Conservation (phyloP, 2,888 invertebrate genomes). For the Lithophane leautieri region DNA sequence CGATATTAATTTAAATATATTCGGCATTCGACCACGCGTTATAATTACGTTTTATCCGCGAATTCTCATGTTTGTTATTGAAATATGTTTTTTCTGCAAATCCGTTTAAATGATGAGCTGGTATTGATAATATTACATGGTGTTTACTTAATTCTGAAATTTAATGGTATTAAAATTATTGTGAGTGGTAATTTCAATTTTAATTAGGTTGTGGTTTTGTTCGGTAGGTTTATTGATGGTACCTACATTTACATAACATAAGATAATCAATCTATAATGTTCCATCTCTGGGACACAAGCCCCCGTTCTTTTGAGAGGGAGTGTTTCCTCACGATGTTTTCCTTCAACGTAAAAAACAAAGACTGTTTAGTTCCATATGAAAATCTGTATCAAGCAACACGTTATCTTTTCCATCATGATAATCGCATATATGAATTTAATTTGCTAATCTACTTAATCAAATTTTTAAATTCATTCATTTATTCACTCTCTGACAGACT, state of each 20-base stretch:
- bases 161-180: constrained; percentile 1
- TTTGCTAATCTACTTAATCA: too few species aligned
- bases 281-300: too few species aligned
- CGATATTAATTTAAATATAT: constrained; percentile 59
- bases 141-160: constrained; percentile 5
- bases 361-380: too few species aligned
- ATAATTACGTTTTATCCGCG: constrained; percentile 46
- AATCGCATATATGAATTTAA: background rate
- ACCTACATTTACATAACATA: background rate
- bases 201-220: too few species aligned
- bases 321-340: too few species aligned
- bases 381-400: background rate
- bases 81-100: constrained; percentile 12
- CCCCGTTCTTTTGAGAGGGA: too few species aligned
- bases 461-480: too few species aligned
- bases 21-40: constrained; percentile 12
- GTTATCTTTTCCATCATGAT: background rate
- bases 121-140: constrained; percentile 12
- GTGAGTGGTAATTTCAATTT: background rate
- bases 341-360: too few species aligned
- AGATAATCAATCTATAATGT: too few species aligned
- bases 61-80: constrained; percentile 30
- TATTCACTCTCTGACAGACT: too few species aligned
- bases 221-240: background rate
- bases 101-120: constrained; percentile 1